These are phyloP conservation scores for Antheraea yamamai DNA, from an alignment of 2,888 invertebrate genomes.

Conservation along the genomic window DNA sequence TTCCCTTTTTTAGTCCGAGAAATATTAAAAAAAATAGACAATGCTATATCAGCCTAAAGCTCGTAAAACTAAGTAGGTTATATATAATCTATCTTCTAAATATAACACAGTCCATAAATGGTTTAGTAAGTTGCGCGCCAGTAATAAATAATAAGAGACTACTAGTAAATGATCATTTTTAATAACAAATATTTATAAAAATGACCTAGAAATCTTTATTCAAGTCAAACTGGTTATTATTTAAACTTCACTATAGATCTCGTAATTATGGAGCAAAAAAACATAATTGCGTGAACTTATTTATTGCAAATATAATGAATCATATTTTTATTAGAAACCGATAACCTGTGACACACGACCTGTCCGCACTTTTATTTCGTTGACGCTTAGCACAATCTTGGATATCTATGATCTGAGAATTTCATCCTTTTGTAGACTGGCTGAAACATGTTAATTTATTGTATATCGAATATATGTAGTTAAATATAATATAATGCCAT, in stretches of 20 bases:
- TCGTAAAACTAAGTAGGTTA: not conserved
- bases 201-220: not conserved
- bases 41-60: not conserved
- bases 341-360: no score
- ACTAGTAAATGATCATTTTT: not conserved
- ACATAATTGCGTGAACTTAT: not conserved
- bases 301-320: not conserved
- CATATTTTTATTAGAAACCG: no score
- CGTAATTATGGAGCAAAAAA: not conserved
- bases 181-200: not conserved
- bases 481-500: no score
- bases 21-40: no score
- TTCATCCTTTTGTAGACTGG: no score
- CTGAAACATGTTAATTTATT: no score
- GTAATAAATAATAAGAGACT: not conserved
- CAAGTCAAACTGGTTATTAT: not conserved
- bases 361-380: no score
- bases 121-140: not conserved
- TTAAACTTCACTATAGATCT: not conserved
- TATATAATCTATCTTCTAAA: not conserved
- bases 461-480: no score
- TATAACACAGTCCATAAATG: not conserved
- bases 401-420: no score
- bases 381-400: no score
- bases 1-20: no score